Evolutionary conservation across 2,888 invertebrate species (phyloP), one percentile per base, ranked within the genome.

Genomic region (Diloba caeruleocephala): DNA sequence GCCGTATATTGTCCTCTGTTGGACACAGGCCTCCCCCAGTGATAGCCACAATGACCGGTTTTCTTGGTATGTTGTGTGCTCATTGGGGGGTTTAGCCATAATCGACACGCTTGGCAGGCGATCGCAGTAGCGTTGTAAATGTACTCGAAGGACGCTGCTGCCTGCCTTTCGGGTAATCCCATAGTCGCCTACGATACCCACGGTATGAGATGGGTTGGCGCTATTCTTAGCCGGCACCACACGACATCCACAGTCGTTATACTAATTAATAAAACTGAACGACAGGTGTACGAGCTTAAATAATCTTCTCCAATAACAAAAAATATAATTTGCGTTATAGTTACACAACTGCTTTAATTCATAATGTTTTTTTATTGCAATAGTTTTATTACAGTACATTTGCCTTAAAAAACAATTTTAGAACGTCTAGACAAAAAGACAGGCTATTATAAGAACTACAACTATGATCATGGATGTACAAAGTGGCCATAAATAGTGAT

Each of bases 361-460:
- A 55, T 43, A 41, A 41, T 21, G 25, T 8, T 38, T 59, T 46
- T 54, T 59, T 42, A 29, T 29, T 33, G 55, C 54, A 33, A 42
- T 34, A 46, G 38, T 42, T 41, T 63, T 45, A 51, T 38, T 38
- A 44, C 51, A 7, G 6, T 17, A 42, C 17, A 28, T 21, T 57
- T 57, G 37, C 14, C 25, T 37, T 59, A 54, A 45, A 64, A 58
- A 63, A 48, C 13, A 10, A 31, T 42, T 59, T 65, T 41, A 65
- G 39, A 58, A 8, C 17, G 59, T 65, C 62, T 65, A 62, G 65
- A 65, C 59, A 8, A 34, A 61, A 65, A 54, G 60, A 49, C 60
- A 54, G 59, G 58, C 34, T 58, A 52, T 61, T 61, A 53, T 14
- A 23, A 28, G 44, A 26, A 48, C 44, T 59, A 54, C 26, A 52